Evolutionary conservation across 2,888 invertebrate species (phyloP).

Genomic region (Leucophora obtusa): DNA sequence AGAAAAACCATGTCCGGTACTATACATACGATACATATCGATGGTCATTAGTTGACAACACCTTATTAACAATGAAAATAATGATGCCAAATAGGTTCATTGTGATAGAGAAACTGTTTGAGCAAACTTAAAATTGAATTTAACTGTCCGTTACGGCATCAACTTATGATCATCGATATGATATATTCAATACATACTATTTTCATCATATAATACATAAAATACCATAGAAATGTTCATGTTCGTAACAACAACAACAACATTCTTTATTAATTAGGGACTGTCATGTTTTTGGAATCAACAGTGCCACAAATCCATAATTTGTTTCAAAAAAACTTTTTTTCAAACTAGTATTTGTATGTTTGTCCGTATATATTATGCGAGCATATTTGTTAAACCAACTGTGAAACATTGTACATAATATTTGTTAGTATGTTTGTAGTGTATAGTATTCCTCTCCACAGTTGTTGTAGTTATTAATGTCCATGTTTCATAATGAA

Average conservation of each 20-base stretch:
- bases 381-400: constrained; percentile 42
- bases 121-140: background rate
- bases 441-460: constrained; percentile 1
- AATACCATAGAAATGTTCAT: constrained; percentile 4
- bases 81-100: no score
- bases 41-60: no score
- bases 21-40: no score
- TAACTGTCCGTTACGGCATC: no score
- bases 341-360: constrained; percentile 1
- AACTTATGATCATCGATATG: no score
- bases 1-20: background rate
- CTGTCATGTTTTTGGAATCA: constrained; percentile 61
- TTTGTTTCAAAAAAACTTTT: constrained; percentile 45
- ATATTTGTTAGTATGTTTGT: background rate
- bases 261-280: constrained; percentile 62
- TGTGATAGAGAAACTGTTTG: no score
- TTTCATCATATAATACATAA: no score
- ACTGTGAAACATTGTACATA: constrained; percentile 50
- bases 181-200: no score
- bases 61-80: no score
- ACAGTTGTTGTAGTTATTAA: constrained; percentile 55
- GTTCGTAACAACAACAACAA: constrained; percentile 27
- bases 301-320: constrained; percentile 62
- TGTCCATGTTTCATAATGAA: constrained; percentile 62
- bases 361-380: background rate